Evolutionary conservation across 1,140 invertebrate genomes (phyloP).

Genomic region (Nephotettix cincticeps): DNA sequence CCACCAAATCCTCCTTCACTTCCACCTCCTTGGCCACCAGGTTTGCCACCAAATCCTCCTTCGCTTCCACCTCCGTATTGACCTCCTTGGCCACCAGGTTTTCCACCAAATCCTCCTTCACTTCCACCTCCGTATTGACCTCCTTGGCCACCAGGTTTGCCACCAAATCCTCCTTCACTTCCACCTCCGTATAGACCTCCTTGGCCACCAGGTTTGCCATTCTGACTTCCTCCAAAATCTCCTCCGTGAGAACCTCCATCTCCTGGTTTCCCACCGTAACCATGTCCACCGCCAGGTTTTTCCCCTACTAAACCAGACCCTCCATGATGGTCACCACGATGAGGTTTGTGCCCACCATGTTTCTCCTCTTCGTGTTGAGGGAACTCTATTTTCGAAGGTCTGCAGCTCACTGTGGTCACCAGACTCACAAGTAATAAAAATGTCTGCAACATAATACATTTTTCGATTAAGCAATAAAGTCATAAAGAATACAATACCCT

Average conservation of each 20-base stretch:
- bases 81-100: neutral
- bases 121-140: constrained; percentile 44
- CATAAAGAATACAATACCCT: no score
- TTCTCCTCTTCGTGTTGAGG: neutral
- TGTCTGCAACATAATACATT: neutral
- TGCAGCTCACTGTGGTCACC: neutral
- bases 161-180: constrained; percentile 38
- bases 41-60: neutral
- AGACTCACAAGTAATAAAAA: neutral
- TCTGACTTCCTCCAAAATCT: neutral
- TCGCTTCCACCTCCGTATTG: constrained; percentile 45
- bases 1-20: constrained; percentile 41
- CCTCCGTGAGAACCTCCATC: constrained; percentile 38
- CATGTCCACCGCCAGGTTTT: no score
- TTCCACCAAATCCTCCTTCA: constrained; percentile 35
- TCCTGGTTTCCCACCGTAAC: no score
- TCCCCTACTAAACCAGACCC: neutral
- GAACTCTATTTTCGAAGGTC: neutral
- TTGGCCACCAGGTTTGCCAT: neutral
- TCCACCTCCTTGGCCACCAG: constrained; percentile 44
- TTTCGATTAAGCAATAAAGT: no score
- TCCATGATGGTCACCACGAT: neutral
- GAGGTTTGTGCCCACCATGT: neutral
- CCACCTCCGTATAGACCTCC: constrained; percentile 43
- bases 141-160: neutral